Base-by-base conservation (phyloP, 1,140 invertebrate species). In the Lepidurus arcticus region DNA sequence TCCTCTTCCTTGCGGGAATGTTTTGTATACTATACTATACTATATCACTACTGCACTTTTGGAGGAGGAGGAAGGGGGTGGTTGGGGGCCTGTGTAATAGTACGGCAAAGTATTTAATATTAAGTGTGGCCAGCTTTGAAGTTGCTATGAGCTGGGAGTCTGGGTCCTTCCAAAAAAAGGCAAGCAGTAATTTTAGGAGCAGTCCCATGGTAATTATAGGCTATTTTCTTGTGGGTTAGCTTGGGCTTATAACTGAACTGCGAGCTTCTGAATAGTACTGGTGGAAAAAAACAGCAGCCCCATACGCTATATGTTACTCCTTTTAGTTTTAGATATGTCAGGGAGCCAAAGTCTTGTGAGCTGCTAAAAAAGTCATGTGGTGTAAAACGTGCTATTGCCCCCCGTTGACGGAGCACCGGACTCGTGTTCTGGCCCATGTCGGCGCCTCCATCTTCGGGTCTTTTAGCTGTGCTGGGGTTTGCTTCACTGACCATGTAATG, bases 171-270 rank as follows among this genome's bases (percentile, higher is more conserved):
- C 53, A 13, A n/a, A 65, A 65, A 65, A 65, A 65, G 53, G 53
- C 16, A 65, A 65, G 53, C 53, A 65, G 53, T 65, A 65, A 65
- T 65, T 65, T 65, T 65, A 65, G 53, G 53, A 65, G 53, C 53
- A 65, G 53, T 65, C 53, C 53, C 53, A 65, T 34, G 34, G 53
- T 65, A 65, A 65, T 65, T 65, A 65, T 65, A 65, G 53, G 53
- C 21, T 65, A 65, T 65, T 65, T 65, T 65, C 53, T 13, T 65
- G 53, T 65, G 53, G 53, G 53, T 65, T 9, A 65, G 53, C n/a
- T 65, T 9, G 53, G 53, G 45, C 45, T 16, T 65, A 3, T 34
- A 34, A 4, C 34, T 34, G 34, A 34, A 4, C 34, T 34, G 34
- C 4, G 34, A 34, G 34, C 34, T 34, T 13, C 53, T 65, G 53